Base-by-base conservation (phyloP, 2,797 vertebrate genomes). In the Sciurus carolinensis region DNA sequence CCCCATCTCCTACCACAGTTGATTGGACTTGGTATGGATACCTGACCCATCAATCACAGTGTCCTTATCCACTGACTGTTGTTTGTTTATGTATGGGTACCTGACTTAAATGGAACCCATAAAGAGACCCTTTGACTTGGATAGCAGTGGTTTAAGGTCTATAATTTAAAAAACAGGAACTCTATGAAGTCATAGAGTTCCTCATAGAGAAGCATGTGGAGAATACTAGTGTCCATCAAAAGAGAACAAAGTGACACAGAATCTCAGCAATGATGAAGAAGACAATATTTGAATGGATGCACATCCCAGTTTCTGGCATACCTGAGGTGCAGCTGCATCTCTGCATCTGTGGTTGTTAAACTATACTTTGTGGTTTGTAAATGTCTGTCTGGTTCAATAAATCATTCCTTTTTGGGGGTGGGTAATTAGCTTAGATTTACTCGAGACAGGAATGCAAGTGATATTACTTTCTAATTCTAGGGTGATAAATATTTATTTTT, bases 301-400 rank as follows among this genome's bases (percentile, higher is more conserved):
- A 28, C 50, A n/a, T 76, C 71, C 84, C 30, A 33, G 47, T 59
- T 69, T 54, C 64, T 87, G 47, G 14, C 59, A 52, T 57, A 75
- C 59, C 44, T 66, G 54, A 86, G 57, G 17, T 50, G 1, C 30
- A 66, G 20, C n/a, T 76, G 7, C 26, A 30, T 80, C 79, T 94
- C 62, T 90, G 36, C 15, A 57, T 20, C 69, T 36, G 13, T 24
- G 36, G 54, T 52, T 67, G 36, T 71, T 77, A 22, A 59, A 20
- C 64, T 82, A 11, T 52, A 82, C 89, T 88, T 94, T n/a, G 22
- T 24, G 7, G 87, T 96, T 88, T 73, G 14, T 90, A 93, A 87
- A 94, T 91, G 28, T 22, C 67, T 93, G 18, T 80, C 66, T 87
- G 11, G 36, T n/a, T 44, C 64, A 62, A 71, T 79, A 36, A 64